These are phyloP conservation scores for Buphagus erythrorhynchus DNA, from an alignment of 2,797 vertebrate species.

Conservation along the genomic window DNA sequence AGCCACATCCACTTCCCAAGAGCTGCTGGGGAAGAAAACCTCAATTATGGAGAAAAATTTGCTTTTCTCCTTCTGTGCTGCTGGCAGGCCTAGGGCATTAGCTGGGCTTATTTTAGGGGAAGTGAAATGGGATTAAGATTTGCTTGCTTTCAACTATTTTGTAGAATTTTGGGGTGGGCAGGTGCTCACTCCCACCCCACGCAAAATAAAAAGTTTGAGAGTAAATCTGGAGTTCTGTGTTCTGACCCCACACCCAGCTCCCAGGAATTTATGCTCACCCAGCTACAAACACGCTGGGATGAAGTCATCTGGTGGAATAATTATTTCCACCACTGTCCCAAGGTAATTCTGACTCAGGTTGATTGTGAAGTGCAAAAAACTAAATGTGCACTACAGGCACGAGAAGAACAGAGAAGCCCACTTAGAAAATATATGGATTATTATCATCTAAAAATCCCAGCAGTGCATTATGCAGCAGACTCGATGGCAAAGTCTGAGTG, in stretches of 20 bases:
- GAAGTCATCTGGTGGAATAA: accelerated
- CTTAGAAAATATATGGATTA: background rate
- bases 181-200: accelerated
- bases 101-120: background rate
- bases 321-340: background rate
- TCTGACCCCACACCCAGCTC: background rate
- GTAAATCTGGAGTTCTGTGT: background rate
- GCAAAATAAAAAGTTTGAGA: background rate
- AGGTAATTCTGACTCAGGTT: background rate
- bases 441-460: background rate
- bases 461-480: background rate
- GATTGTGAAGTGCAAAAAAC: background rate
- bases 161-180: background rate
- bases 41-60: background rate
- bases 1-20: background rate
- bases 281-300: background rate
- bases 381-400: background rate
- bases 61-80: background rate
- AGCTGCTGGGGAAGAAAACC: background rate
- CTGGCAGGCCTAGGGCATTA: background rate
- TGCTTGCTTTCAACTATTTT: background rate
- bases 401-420: background rate
- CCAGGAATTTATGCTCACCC: background rate
- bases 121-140: background rate
- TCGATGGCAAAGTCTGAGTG: background rate